These are phyloP conservation scores for Drosophila kepulauana DNA, from an alignment of 1,140 invertebrate species.

Conservation along the genomic window DNA sequence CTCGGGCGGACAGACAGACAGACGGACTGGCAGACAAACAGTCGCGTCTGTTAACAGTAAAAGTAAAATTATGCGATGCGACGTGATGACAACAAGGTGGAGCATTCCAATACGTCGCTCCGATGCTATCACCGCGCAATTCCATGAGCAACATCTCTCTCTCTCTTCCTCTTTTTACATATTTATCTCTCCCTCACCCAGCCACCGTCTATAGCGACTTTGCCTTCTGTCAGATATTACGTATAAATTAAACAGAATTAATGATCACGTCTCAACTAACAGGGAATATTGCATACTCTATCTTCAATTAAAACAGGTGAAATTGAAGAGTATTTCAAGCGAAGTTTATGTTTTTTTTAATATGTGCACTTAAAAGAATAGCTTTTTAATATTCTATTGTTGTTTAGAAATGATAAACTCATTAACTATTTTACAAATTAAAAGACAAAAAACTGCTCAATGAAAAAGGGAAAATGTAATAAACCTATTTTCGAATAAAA, in stretches of 20 bases:
- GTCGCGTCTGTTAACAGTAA: slow-evolving; percentile 66
- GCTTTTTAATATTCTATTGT: no score
- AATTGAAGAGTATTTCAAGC: not conserved
- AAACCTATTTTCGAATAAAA: no score
- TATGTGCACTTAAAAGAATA: no score
- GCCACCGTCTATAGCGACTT: slow-evolving; percentile 12
- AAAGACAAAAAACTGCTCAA: no score
- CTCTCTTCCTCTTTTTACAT: not conserved
- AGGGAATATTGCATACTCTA: slow-evolving; percentile 36
- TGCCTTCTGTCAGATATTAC: slow-evolving; percentile 67
- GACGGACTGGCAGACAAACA: slow-evolving; percentile 2
- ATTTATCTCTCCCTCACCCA: not conserved
- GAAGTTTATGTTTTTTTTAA: no score
- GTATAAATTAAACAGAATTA: slow-evolving; percentile 65
- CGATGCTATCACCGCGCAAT: slow-evolving; percentile 56
- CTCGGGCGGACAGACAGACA: not conserved
- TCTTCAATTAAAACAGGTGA: slow-evolving; percentile 5
- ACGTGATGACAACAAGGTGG: slow-evolving; percentile 73
- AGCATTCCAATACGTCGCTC: slow-evolving; percentile 74
- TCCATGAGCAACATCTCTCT: slow-evolving; percentile 9
- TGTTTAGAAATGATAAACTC: no score
- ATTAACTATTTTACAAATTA: no score
- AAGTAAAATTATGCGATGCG: slow-evolving; percentile 80
- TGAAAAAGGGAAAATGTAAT: no score
- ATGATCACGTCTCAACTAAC: not conserved